Conservation (phyloP, 2,888 invertebrate genomes). For the Minunthozetes semirufus region DNA sequence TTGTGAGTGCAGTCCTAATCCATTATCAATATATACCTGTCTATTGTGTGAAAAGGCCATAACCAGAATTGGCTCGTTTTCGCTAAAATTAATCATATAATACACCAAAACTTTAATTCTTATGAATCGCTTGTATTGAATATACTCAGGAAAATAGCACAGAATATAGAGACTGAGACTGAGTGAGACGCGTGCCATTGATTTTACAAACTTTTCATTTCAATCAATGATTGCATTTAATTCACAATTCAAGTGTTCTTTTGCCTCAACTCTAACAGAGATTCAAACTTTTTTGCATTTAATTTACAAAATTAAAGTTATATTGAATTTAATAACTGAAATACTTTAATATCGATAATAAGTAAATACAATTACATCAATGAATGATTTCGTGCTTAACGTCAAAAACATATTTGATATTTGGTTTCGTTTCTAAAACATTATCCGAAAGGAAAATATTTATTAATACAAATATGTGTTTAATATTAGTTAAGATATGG, state of each 20-base stretch:
- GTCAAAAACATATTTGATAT: not conserved
- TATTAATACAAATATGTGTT: conserved; percentile 6
- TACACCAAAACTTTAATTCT: conserved; percentile 1
- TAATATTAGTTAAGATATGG: conserved; percentile 17
- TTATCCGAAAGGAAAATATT: conserved; percentile 23
- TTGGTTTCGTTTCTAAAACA: not conserved
- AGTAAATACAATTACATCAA: not conserved
- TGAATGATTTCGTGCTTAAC: not conserved
- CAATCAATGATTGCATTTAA: not conserved
- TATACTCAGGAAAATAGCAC: not conserved
- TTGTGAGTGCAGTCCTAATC: conserved; percentile 24
- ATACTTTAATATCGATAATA: too few relatives aligned
- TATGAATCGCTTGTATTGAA: not conserved
- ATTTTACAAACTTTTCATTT: not conserved
- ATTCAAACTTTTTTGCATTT: not conserved
- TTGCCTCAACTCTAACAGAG: not conserved
- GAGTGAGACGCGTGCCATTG: conserved; percentile 15
- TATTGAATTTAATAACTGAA: too few relatives aligned
- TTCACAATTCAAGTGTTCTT: not conserved
- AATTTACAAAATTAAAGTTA: not conserved
- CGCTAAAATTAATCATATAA: conserved; percentile 15
- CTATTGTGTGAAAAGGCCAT: conserved; percentile 21
- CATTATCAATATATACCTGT: conserved; percentile 32
- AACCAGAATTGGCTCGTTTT: conserved; percentile 20
- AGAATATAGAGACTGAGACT: not conserved